Evolutionary conservation across 1,140 invertebrate genomes (phyloP), one percentile per base, ranked within the genome.

Genomic region (Neodiprion virginianus): DNA sequence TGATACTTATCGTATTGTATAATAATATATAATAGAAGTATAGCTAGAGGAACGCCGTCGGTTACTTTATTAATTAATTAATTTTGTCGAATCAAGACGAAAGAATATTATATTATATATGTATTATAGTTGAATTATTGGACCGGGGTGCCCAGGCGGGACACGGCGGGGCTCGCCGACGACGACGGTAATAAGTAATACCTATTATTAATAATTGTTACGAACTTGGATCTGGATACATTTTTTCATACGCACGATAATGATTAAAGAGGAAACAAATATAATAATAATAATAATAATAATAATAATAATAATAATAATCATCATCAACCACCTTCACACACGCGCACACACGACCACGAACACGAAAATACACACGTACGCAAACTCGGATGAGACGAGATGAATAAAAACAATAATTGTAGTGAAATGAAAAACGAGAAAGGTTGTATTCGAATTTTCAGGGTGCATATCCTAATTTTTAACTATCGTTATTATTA

Each of bases 391-490:
- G 12, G 11, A 17, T 67, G 40, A 69, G 48, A 47, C 66, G 11
- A 23, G 67, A 47, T 23, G 72, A 72, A 67, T 28, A 48, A 5
- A n/a, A 50, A 68, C 21, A 67, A 69, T 61, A 76, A 8, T 67
- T 10, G 28, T 10, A 66, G 67, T 66, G 66, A 23, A 70, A 12
- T 23, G 48, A 72, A 75, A 23, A 75, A 23, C 9, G 73, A 72
- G 48, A 69, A 9, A 80, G 77, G 77, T 83, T 82, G 79, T 84
- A 85, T 85, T 78, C 78, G 79, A 84, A 79, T 77, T 72, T 72
- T 72, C 74, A 48, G 67, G 40, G 50, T 77, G 78, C 78, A 77
- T 77, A 79, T 79, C 78, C 78, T 65, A 53, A 48, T 73, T 65
- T 72, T 21, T 76, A 67, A 23, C 67, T 68, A 75, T 28, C n/a